Conservation (phyloP, 2,113 vertebrate species). For the Grammomys surdaster region DNA sequence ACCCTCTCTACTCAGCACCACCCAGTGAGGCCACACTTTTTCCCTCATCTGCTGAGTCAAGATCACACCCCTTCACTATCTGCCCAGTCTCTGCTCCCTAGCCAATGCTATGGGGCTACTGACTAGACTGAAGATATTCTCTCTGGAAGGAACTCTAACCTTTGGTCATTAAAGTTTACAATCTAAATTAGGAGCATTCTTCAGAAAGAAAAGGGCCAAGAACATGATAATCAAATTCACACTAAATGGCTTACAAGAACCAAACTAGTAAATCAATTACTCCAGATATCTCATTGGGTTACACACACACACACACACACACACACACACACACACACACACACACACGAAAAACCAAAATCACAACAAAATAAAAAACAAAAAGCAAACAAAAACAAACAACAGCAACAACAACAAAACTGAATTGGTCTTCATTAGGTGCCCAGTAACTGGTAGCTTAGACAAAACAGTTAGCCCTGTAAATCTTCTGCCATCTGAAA, state of each 20-base stretch:
- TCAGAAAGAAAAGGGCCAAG: background rate
- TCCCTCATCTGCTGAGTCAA: background rate
- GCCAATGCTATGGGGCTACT: background rate
- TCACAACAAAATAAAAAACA: no score
- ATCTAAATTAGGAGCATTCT: conserved; percentile 43
- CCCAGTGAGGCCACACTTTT: background rate
- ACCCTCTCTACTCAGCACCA: background rate
- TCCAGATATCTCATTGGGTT: conserved; percentile 43
- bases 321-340: no score
- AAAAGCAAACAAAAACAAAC: no score
- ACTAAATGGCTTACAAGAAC: conserved; percentile 32
- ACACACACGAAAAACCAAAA: no score
- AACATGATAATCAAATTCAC: conserved; percentile 55
- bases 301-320: background rate
- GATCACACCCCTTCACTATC: background rate
- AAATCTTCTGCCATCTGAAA: background rate
- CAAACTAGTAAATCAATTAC: conserved; percentile 40
- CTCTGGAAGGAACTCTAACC: background rate
- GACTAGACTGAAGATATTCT: background rate
- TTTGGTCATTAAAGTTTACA: conserved; percentile 45
- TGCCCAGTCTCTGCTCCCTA: background rate
- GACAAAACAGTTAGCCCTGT: background rate
- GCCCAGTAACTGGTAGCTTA: background rate
- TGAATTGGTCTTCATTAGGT: background rate
- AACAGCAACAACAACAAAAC: background rate